Conservation (phyloP, 1,140 invertebrate species). For the Formica selysi region DNA sequence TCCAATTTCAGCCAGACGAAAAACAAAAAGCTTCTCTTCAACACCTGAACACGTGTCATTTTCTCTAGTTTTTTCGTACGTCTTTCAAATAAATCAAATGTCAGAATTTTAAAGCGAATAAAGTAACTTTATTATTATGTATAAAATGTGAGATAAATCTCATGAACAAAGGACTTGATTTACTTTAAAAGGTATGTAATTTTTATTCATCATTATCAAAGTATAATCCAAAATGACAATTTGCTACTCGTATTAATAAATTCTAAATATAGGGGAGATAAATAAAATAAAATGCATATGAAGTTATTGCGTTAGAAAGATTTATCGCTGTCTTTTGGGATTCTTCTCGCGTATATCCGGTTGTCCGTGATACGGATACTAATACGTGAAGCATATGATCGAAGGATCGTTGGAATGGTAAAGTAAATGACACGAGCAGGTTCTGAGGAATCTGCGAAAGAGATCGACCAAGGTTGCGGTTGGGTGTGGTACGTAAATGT, state of each 20-base stretch:
- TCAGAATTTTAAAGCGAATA: neutral
- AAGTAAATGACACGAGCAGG: slow-evolving; percentile 66
- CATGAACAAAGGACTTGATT: neutral
- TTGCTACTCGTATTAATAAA: neutral
- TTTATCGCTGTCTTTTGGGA: neutral
- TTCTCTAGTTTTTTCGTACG: neutral
- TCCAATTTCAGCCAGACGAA: slow-evolving; percentile 10
- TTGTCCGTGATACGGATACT: neutral
- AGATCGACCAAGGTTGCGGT: slow-evolving; percentile 77
- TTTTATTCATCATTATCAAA: neutral
- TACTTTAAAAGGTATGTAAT: neutral
- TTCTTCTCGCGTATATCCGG: slow-evolving; percentile 16
- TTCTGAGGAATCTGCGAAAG: slow-evolving; percentile 77
- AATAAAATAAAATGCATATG: slow-evolving; percentile 23
- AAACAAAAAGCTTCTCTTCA: slow-evolving; percentile 1
- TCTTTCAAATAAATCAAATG: neutral
- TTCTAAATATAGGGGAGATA: neutral
- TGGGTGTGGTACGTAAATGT: slow-evolving; percentile 66
- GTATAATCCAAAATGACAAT: neutral
- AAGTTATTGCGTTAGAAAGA: neutral
- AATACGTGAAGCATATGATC: slow-evolving; percentile 46
- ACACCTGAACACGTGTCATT: neutral
- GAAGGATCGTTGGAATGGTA: slow-evolving; percentile 31
- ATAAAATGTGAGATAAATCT: neutral
- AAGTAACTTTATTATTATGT: neutral